phyloP scores from a whole-genome alignment of 2,113 vertebrate genomes.

The Barnardius zonarius region DNA sequence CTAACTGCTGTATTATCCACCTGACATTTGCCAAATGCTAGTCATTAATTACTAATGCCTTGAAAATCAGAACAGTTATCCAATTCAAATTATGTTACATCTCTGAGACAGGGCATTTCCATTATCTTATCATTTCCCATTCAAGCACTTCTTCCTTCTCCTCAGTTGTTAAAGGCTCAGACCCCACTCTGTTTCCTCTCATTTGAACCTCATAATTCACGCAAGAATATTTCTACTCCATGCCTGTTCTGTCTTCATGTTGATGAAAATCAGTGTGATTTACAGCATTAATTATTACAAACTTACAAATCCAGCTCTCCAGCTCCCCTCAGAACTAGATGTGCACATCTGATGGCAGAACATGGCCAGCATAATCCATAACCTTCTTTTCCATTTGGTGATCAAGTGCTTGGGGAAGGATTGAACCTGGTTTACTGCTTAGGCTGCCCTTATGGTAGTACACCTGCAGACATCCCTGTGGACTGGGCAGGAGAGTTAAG shows the following conservation, averaged over 20 bases:
- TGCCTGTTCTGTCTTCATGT: not conserved
- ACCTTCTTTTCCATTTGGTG: not conserved
- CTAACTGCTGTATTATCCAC: constrained; percentile 31
- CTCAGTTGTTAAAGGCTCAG: not conserved
- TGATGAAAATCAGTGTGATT: not conserved
- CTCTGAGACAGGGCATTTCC: not conserved
- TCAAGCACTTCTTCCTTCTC: constrained; percentile 1
- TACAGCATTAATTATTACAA: not conserved
- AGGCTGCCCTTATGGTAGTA: not conserved
- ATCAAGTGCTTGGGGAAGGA: not conserved
- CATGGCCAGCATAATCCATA: not conserved
- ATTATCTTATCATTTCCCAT: constrained; percentile 6
- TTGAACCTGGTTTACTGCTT: not conserved
- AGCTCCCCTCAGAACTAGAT: not conserved
- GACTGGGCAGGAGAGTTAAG: not conserved
- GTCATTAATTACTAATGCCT: constrained; percentile 46
- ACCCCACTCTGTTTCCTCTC: not conserved
- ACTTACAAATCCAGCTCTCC: not conserved
- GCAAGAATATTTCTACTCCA: not conserved
- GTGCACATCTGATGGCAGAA: not conserved
- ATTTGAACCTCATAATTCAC: not conserved
- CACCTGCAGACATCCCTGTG: not conserved
- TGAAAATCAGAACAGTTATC: constrained; percentile 15
- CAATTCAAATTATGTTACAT: not conserved
- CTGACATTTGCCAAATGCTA: constrained; percentile 29